Base-by-base conservation (phyloP, 92 coral and sea anemone species). In the Epizoanthus ramosus region DNA sequence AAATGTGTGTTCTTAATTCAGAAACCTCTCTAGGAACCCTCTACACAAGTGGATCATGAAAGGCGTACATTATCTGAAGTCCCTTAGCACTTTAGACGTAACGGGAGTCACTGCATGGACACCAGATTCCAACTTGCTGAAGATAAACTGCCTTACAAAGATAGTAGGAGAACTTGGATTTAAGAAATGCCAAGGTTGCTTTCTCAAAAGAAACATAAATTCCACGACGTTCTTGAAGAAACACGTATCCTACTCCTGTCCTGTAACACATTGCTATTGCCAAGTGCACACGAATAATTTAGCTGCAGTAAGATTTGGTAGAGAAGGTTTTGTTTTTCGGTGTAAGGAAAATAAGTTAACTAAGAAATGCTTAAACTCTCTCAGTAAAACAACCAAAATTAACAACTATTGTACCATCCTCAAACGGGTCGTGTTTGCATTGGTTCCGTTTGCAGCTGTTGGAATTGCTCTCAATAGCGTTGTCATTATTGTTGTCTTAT, bases 11-110 rank as follows among this genome's bases (percentile, higher is more conserved):
- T 16, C 16, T 68, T 24, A 8, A 17, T 68, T 19, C 24, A 68
- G 73, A 39, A 68, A 68, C 21, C 22, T 68, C 16, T 68, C 73
- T 2, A 68, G n/a, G 50, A 68, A 68, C 73, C 73, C 73, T 8
- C 54, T 68, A 22, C 73, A n/a, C 53, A 68, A 7, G 23, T 68
- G 73, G 73, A 12, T 18, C 8, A 22, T 43, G 41, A 35, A 14
- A 3, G 25, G 16, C 3, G 8, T 52, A 68, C 73, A 8, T 4
- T 50, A 68, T 14, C 73, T 68, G 13, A 17, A 37, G 54, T 68
- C 73, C 37, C 73, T 68, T 12, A 33, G 23, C 21, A 68, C 54
- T 22, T 22, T 68, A 33, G 73, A 68, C 73, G 73, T 68, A 12
- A 68, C 73, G 6, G 73, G 54, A 15, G 23, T 68, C 33, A 68